phyloP scores from a whole-genome alignment of 2,113 vertebrate genomes.

The Callorhinus ursinus region DNA sequence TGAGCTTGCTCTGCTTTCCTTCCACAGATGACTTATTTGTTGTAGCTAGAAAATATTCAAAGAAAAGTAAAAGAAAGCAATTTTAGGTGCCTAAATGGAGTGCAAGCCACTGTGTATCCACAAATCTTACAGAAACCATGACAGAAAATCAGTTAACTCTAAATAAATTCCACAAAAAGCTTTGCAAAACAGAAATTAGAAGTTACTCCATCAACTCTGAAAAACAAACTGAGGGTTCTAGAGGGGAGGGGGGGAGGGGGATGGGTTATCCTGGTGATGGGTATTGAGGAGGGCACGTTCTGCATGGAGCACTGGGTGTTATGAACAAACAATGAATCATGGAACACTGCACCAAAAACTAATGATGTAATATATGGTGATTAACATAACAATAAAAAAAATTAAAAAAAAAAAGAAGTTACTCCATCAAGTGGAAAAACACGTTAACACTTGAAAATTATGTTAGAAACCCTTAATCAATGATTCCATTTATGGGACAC shows the following conservation, averaged over 20 bases:
- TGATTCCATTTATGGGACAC: background rate
- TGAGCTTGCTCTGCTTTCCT: background rate
- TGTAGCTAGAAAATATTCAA: slow-evolving; percentile 57
- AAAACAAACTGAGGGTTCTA: too few species aligned
- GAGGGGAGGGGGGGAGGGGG: too few species aligned
- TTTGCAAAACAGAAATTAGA: background rate
- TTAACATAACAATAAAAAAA: too few species aligned
- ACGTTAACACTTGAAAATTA: background rate
- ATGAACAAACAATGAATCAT: too few species aligned
- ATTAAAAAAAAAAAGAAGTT: too few species aligned
- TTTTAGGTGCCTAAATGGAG: background rate
- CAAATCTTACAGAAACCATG: background rate
- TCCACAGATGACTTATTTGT: background rate
- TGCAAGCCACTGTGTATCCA: background rate
- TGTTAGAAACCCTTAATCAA: background rate
- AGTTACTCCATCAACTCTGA: background rate
- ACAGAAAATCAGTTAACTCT: background rate
- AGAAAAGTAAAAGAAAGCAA: background rate
- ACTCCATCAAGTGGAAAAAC: background rate
- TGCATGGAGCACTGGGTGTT: too few species aligned
- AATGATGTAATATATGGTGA: too few species aligned
- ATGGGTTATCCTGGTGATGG: too few species aligned
- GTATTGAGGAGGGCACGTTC: too few species aligned
- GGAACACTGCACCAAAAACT: too few species aligned
- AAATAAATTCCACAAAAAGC: background rate